These are phyloP conservation scores for Oeneis ivallda DNA, from an alignment of 2,888 invertebrate genomes.

Conservation along the genomic window DNA sequence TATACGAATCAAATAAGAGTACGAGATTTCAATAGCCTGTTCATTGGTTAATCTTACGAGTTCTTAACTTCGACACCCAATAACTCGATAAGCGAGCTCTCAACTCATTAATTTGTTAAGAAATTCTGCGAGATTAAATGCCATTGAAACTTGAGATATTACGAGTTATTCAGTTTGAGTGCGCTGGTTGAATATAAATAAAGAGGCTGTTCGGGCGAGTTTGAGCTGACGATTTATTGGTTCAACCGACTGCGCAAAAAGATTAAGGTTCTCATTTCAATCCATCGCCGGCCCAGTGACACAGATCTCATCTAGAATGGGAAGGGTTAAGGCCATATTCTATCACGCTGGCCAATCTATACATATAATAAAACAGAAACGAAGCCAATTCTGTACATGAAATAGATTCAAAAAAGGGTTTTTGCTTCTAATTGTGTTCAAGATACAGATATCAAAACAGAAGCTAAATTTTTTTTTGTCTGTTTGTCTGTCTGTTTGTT, in stretches of 20 bases:
- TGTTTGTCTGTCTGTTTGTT: no score
- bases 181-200: constrained; percentile 8
- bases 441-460: no score
- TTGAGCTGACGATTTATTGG: not conserved
- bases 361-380: no score
- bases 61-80: constrained; percentile 1
- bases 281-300: no score
- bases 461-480: no score
- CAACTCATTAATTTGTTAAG: constrained; percentile 38
- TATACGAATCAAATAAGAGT: not conserved
- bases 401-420: no score
- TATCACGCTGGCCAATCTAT: no score
- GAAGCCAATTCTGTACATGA: no score
- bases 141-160: constrained; percentile 46
- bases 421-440: no score
- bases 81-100: constrained; percentile 1
- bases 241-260: not conserved
- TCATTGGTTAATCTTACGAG: not conserved
- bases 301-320: no score
- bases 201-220: not conserved
- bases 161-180: constrained; percentile 7
- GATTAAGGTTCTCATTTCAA: no score
- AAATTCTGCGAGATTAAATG: constrained; percentile 46
- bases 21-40: not conserved
- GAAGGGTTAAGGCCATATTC: no score